These are phyloP conservation scores for Bolinopsis microptera DNA, from an alignment of 37 sponge, comb jelly and placozoan genomes.

Conservation along the genomic window DNA sequence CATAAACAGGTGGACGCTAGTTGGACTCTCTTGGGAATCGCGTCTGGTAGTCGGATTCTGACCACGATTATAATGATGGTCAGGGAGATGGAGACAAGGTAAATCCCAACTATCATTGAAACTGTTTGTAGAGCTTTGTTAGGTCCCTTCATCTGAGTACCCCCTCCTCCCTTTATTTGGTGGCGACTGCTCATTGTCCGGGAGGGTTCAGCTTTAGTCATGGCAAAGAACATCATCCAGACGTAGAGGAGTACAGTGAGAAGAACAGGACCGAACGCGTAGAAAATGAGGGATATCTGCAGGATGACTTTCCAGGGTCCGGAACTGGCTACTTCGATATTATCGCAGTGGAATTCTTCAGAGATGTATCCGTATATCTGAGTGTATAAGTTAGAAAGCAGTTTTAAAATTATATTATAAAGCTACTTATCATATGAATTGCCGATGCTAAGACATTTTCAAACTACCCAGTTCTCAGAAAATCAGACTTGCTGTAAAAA, in stretches of 20 bases:
- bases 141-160: background rate
- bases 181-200: background rate
- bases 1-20: slow-evolving; percentile 28
- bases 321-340: background rate
- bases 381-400: no score
- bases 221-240: slow-evolving; percentile 61
- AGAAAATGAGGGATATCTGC: slow-evolving; percentile 21
- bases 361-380: slow-evolving; percentile 56
- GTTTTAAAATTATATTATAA: no score
- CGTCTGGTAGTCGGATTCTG: background rate
- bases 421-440: no score
- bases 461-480: no score
- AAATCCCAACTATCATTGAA: slow-evolving; percentile 39
- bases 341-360: slow-evolving; percentile 51
- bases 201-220: slow-evolving; percentile 21
- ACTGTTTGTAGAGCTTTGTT: slow-evolving; percentile 60
- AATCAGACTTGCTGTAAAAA: no score
- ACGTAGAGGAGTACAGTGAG: slow-evolving; percentile 45
- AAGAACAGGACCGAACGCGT: slow-evolving; percentile 13
- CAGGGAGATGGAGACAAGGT: slow-evolving; percentile 63
- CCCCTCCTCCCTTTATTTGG: background rate
- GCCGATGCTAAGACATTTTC: no score
- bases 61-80: slow-evolving; percentile 28
- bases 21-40: background rate
- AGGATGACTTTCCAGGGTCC: slow-evolving; percentile 38